A percentile compares a stretch with the other conserved stretches of the same genome.
Conservation (phyloP, 2,797 vertebrate genomes). For the Rhinogobio ventralis region DNA sequence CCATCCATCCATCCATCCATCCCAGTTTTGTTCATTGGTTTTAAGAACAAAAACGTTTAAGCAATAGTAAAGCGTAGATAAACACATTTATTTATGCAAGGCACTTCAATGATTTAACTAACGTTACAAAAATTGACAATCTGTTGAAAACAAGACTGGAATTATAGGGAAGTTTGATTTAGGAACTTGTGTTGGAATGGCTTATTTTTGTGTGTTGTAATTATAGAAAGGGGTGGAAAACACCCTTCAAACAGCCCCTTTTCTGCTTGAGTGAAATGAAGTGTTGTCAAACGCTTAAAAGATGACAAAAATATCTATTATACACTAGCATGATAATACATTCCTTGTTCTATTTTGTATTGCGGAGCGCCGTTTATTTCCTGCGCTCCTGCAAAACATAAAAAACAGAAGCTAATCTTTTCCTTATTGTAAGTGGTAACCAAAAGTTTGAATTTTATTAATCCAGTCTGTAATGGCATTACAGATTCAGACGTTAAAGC, state of each 20-base stretch:
- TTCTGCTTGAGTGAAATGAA: conserved; percentile 24
- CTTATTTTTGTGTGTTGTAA: conserved; percentile 45
- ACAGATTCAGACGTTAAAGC: not conserved
- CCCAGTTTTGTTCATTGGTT: not conserved
- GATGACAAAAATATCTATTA: conserved; percentile 38
- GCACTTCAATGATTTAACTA: not conserved
- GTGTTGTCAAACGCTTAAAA: conserved; percentile 9
- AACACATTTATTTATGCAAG: not conserved
- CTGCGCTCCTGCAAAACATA: not conserved
- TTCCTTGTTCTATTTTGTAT: conserved; percentile 27
- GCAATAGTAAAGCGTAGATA: not conserved
- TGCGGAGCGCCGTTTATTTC: not conserved
- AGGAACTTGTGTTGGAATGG: conserved; percentile 38
- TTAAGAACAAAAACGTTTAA: not conserved
- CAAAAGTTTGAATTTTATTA: not conserved
- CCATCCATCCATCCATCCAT: not conserved
- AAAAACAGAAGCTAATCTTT: not conserved
- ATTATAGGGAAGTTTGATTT: conserved; percentile 22
- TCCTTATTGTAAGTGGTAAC: not conserved
- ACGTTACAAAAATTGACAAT: not conserved
- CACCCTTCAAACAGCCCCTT: conserved; percentile 28
- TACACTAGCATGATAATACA: conserved; percentile 19
- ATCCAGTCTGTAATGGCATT: not conserved
- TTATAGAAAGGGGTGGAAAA: conserved; percentile 43
- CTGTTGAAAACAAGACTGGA: not conserved